phyloP scores from a whole-genome alignment of 2,888 invertebrate species.

The Oasisia sp. region DNA sequence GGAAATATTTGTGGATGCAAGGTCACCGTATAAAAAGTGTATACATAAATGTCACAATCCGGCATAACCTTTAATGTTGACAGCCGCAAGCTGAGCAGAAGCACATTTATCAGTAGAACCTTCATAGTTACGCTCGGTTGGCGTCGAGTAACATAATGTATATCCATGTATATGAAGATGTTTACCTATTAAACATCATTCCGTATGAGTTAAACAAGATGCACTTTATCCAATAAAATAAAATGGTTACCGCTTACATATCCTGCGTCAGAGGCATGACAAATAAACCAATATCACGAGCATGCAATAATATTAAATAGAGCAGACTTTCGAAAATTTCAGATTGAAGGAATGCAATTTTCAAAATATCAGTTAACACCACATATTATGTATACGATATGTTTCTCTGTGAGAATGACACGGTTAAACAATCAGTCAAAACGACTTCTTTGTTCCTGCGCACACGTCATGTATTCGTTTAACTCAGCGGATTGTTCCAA shows the following conservation, averaged over 20 bases:
- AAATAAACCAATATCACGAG: too few relatives aligned
- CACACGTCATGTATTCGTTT: background rate
- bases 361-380: background rate
- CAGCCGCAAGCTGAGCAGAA: background rate
- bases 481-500: background rate
- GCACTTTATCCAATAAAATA: background rate
- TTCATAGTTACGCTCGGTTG: too few relatives aligned
- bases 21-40: background rate
- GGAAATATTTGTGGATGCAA: background rate
- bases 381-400: background rate
- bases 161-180: too few relatives aligned
- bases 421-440: background rate
- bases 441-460: background rate
- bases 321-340: too few relatives aligned
- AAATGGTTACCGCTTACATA: too few relatives aligned
- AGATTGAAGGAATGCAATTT: too few relatives aligned
- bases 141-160: too few relatives aligned
- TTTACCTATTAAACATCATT: too few relatives aligned
- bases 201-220: background rate
- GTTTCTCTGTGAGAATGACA: background rate
- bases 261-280: too few relatives aligned
- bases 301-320: too few relatives aligned
- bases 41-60: background rate
- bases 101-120: too few relatives aligned
- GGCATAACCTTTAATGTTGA: background rate